Conservation (phyloP, 2,888 invertebrate species). For the Prosapia bicincta region DNA sequence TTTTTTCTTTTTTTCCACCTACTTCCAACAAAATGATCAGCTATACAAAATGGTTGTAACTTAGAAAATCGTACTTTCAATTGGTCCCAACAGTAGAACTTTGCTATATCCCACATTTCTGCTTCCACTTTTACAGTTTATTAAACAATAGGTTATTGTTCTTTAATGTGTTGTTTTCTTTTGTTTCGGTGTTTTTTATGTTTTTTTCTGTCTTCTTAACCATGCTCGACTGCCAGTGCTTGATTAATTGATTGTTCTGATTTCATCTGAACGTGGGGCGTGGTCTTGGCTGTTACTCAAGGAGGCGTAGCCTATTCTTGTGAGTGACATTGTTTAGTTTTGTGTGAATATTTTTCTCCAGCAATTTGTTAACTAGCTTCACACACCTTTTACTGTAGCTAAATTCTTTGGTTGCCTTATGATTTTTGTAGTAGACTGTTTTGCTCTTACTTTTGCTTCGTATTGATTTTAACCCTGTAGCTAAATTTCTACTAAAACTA, state of each 20-base stretch:
- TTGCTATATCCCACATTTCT: conserved; percentile 15
- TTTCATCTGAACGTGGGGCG: conserved; percentile 21
- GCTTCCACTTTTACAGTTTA: conserved; percentile 5
- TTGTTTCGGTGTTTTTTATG: conserved; percentile 25
- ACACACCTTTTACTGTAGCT: not conserved
- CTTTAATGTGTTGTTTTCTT: conserved; percentile 14
- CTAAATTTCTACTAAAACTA: not conserved
- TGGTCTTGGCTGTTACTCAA: conserved; percentile 12
- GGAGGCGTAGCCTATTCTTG: conserved; percentile 22
- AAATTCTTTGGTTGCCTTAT: not conserved
- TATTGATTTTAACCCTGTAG: not conserved
- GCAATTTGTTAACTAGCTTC: not conserved
- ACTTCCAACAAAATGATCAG: not conserved
- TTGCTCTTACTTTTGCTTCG: not conserved
- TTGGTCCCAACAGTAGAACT: not conserved
- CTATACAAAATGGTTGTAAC: not conserved
- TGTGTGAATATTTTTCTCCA: not conserved
- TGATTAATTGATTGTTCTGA: conserved; percentile 22
- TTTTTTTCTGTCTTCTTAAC: conserved; percentile 16
- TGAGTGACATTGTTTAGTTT: conserved; percentile 17
- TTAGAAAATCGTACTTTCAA: not conserved
- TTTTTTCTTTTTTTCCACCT: not conserved
- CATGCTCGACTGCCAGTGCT: conserved; percentile 27
- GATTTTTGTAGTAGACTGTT: not conserved
- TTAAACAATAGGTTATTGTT: not conserved